phyloP scores from a whole-genome alignment of 2,113 vertebrate genomes.

The Arizona elegans region DNA sequence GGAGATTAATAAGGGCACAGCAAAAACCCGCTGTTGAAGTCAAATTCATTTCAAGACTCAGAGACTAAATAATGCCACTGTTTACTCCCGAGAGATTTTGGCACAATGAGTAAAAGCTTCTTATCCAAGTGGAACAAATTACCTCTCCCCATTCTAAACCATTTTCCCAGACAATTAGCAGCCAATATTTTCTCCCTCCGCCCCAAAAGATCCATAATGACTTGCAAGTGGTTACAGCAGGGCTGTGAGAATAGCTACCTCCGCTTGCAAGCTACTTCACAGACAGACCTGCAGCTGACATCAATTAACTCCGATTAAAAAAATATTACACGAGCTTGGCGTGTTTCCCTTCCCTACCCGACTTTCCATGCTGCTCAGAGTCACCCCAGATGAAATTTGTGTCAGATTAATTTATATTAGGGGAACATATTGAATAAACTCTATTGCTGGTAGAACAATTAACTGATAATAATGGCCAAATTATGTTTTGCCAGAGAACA shows the following conservation, averaged over 20 bases:
- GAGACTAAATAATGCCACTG: background rate
- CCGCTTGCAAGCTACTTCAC: conserved; percentile 1
- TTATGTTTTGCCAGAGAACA: background rate
- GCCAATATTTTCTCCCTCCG: background rate
- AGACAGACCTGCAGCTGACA: conserved; percentile 37
- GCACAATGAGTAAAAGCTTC: conserved; percentile 35
- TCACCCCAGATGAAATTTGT: conserved; percentile 13
- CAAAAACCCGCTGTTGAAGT: background rate
- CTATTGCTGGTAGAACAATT: background rate
- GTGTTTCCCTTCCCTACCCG: background rate
- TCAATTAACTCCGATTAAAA: conserved; percentile 59
- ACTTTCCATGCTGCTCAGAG: conserved; percentile 13
- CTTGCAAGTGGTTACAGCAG: background rate
- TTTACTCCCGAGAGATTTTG: conserved; percentile 25
- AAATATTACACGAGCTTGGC: conserved; percentile 34
- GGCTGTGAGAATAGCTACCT: conserved; percentile 36
- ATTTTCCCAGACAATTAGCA: conserved; percentile 34
- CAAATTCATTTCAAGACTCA: conserved; percentile 13
- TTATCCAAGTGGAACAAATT: conserved; percentile 49
- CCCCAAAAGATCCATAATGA: conserved; percentile 36
- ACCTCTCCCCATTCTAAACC: conserved; percentile 8
- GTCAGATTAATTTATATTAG: conserved; percentile 33
- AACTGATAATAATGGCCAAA: background rate
- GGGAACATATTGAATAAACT: conserved; percentile 25
- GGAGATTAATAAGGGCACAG: background rate